Evolutionary conservation across 2,888 invertebrate genomes (phyloP), one percentile per base, ranked within the genome.

Genomic region (Saturnia pavonia): DNA sequence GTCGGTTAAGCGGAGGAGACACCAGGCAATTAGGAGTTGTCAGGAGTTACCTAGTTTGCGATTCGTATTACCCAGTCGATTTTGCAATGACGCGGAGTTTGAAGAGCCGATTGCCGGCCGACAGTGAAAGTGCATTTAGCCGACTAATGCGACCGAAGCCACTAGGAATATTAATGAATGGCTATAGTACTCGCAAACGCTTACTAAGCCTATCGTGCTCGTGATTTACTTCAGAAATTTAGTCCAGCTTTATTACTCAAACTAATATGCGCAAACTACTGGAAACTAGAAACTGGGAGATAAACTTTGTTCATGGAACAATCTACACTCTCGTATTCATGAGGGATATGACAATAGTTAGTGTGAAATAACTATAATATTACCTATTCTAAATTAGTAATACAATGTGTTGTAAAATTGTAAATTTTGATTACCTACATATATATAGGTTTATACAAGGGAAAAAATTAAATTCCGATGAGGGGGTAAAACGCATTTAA

Each of bases 81-180:
- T 77, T 80, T 78, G 78, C 81, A 83, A 79, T 77, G 80, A 76
- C 74, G 70, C 74, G 72, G 68, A 72, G 71, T 82, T 84, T 83
- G 75, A 76, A 79, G 78, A 74, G 81, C 77, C 80, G 80, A 83
- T 82, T 82, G 85, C 82, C 80, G 78, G 76, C 77, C 81, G 85
- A 91, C 90, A 89, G 84, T 78, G 87, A 87, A 90, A 90, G 85
- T 91, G 90, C 91, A 92, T 91, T 91, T 89, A 87, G 86, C 78
- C 82, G 87, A 79, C 78, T 86, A 85, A 84, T 80, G 77, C 79
- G 73, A 74, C 78, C 78, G 76, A 75, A 82, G 81, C 86, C 82
- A 86, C 85, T 88, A 76, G 76, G 89, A 88, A 91, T 91, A 91
- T 89, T 90, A 91, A 91, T 90, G 88, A 85, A 83, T 76, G 78